Evolutionary conservation across 2,113 vertebrate genomes (phyloP).

Genomic region (Apistogramma diplotaenia): DNA sequence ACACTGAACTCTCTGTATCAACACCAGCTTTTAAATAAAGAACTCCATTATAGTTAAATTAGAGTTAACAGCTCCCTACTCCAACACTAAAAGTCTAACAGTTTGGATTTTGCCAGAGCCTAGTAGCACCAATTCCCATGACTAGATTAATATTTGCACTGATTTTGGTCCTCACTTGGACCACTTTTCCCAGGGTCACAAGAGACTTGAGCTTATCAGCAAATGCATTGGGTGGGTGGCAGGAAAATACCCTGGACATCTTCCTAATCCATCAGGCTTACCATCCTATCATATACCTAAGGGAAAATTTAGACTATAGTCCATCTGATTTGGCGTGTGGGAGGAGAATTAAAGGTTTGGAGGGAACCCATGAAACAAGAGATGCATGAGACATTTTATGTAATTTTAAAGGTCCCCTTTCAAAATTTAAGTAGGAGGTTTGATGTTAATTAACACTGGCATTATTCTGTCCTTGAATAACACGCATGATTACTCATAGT

Average conservation of each 20-base stretch:
- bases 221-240: slow-evolving; percentile 1
- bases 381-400: not conserved
- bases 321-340: slow-evolving; percentile 6
- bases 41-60: not conserved
- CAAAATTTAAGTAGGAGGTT: slow-evolving; percentile 1
- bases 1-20: not conserved
- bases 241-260: slow-evolving; percentile 36
- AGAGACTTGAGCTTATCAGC: not conserved
- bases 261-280: not conserved
- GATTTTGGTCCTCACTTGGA: not conserved
- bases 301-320: not conserved
- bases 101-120: not conserved
- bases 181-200: slow-evolving; percentile 2
- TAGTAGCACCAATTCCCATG: not conserved
- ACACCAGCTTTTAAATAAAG: not conserved
- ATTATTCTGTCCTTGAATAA: not conserved
- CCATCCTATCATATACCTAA: slow-evolving; percentile 24
- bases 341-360: slow-evolving; percentile 4
- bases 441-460: slow-evolving; percentile 9
- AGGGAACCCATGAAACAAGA: not conserved
- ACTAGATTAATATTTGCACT: slow-evolving; percentile 8
- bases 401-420: slow-evolving; percentile 2
- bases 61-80: not conserved
- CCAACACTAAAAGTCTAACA: not conserved
- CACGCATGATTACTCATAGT: not conserved